Evolutionary conservation across 1,140 invertebrate species (phyloP), one percentile per base, ranked within the genome.

Genomic region (Triops cancriformis): DNA sequence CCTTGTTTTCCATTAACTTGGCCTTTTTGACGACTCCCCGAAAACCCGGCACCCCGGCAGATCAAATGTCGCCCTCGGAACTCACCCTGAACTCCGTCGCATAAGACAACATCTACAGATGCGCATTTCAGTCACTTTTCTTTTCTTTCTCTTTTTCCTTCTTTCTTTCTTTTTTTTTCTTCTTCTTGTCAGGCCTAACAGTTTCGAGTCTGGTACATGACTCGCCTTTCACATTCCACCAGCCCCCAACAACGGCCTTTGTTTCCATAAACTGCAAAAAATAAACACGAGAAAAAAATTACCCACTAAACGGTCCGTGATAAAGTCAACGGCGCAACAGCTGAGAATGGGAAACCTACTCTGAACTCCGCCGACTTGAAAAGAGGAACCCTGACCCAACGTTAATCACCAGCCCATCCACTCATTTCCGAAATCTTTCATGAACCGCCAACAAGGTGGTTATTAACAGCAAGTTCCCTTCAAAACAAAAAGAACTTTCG

Each of bases 121-220:
- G 51, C 51, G 51, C 51, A 64, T 64, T 64, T 64, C 51, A 64
- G 51, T 64, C 51, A 64, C 51, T 64, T 64, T 23, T 64, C 51
- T 64, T 64, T 45, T 9, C 43, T 45, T 45, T 45, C 18, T 45
- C 1, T 45, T 45, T 18, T n/a, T n/a, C n/a, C n/a, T n/a, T n/a
- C n/a, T n/a, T n/a, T n/a, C n/a, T n/a, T n/a, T n/a, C n/a, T 45
- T 18, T 45, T 14, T 18, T 64, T 64, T 23, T 23, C 18, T 64
- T 64, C 14, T 64, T 4, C 23, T 14, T 23, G 51, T 64, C 51
- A 64, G 51, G 51, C 51, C 51, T 64, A n/a, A 64, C 14, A 18
- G 51, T 64, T 64, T 9, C 51, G 51, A 64, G 11, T 64, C 7
- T 37, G 10, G 51, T 64, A 64, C 51, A 64, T 23, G 51, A 64